phyloP scores from a whole-genome alignment of 1,140 invertebrate species.

The Lucilia sericata region DNA sequence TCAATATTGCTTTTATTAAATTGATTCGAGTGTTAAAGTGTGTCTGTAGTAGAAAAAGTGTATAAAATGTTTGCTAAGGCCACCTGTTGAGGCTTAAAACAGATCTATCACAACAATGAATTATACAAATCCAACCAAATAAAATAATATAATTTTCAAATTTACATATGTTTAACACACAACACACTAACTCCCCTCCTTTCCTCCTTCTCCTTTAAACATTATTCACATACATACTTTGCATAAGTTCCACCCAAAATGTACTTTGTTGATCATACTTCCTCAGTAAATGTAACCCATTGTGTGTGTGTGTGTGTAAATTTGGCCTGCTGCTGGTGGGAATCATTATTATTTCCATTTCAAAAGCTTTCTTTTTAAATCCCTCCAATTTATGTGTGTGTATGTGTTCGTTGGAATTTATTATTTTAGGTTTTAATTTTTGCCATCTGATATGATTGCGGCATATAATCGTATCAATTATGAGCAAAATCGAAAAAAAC shows the following conservation, averaged over 20 bases:
- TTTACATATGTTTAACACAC: too few species aligned
- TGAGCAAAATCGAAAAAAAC: neutral
- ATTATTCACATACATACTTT: too few species aligned
- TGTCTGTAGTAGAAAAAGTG: too few species aligned
- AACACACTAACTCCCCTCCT: too few species aligned
- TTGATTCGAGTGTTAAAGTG: neutral
- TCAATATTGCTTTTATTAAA: neutral
- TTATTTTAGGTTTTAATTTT: neutral
- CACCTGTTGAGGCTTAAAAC: slow-evolving; percentile 25
- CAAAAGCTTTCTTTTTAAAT: slow-evolving; percentile 1
- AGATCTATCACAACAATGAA: slow-evolving; percentile 32
- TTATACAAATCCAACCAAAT: neutral
- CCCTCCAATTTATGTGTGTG: neutral
- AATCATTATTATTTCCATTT: slow-evolving; percentile 16
- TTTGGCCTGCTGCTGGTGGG: slow-evolving; percentile 39
- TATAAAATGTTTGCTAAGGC: neutral
- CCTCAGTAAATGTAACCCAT: neutral
- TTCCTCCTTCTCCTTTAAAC: too few species aligned
- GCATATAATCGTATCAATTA: slow-evolving; percentile 7
- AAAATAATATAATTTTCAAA: too few species aligned
- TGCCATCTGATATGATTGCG: slow-evolving; percentile 36
- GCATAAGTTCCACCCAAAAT: neutral
- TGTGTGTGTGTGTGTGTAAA: too few species aligned
- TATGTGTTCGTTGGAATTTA: neutral
- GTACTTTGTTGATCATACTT: too few species aligned